phyloP scores from a whole-genome alignment of 2,888 invertebrate species.

The Hirtodrosophila trivittata region DNA sequence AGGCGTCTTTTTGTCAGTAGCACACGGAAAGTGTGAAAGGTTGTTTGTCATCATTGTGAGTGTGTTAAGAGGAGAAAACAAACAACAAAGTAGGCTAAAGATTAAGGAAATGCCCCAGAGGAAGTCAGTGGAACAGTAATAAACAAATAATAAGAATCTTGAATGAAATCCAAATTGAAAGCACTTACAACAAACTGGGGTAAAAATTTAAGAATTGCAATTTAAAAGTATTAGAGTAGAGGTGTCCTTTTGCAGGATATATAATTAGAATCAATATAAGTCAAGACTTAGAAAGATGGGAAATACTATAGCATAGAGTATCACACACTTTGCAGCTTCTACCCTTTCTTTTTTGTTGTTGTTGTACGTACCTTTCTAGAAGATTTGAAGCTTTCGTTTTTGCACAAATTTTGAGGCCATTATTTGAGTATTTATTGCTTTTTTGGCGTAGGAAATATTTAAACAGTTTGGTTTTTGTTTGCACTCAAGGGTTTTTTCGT shows the following conservation, averaged over 20 bases:
- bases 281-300: too few relatives aligned
- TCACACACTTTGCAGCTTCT: too few relatives aligned
- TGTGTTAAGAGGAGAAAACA: constrained; percentile 1
- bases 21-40: constrained; percentile 65
- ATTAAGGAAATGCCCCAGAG: constrained; percentile 59
- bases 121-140: constrained; percentile 55
- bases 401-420: constrained; percentile 54
- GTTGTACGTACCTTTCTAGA: constrained; percentile 62
- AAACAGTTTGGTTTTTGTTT: constrained; percentile 70
- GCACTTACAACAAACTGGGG: too few relatives aligned
- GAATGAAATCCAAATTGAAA: too few relatives aligned
- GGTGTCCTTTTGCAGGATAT: too few relatives aligned
- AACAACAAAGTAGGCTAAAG: constrained; percentile 52
- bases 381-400: constrained; percentile 56
- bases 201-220: too few relatives aligned
- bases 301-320: too few relatives aligned
- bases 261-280: too few relatives aligned
- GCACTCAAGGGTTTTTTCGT: constrained; percentile 41
- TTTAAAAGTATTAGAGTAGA: too few relatives aligned
- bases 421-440: constrained; percentile 45
- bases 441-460: constrained; percentile 58
- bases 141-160: background rate
- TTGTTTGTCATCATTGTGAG: constrained; percentile 53
- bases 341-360: background rate
- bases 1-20: constrained; percentile 50